phyloP scores from a whole-genome alignment of 1,140 invertebrate species.

The Caenorhabditis remanei region DNA sequence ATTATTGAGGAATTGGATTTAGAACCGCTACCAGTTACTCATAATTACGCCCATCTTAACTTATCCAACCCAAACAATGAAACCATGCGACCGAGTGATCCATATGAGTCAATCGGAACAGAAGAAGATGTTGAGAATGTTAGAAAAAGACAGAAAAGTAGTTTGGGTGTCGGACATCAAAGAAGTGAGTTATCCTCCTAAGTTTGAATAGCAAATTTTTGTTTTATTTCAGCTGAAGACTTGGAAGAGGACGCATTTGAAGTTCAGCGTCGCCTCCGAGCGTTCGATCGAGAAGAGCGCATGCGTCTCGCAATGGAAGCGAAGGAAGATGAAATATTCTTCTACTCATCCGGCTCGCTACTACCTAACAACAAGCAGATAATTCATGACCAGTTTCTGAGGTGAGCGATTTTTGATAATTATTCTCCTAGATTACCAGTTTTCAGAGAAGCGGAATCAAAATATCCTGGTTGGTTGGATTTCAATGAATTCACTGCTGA shows the following conservation, averaged over 20 bases:
- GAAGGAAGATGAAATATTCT: conserved; percentile 2
- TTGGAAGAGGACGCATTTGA: background rate
- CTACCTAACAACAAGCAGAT: background rate
- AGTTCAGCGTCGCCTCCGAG: background rate
- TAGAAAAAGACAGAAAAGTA: conserved; percentile 6
- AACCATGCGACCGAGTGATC: background rate
- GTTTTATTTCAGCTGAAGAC: background rate
- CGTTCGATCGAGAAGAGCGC: background rate
- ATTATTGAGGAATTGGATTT: conserved; percentile 3
- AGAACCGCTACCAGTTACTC: background rate
- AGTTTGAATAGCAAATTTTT: background rate
- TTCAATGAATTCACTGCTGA: conserved; percentile 19
- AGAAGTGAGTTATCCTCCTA: background rate
- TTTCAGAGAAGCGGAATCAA: conserved; percentile 14
- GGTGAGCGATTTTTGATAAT: background rate
- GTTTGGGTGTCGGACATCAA: background rate
- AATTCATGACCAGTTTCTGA: conserved; percentile 12
- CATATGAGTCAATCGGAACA: background rate
- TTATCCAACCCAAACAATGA: background rate
- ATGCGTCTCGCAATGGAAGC: background rate
- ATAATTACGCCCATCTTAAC: background rate
- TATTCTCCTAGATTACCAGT: background rate
- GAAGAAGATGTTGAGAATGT: conserved; percentile 2
- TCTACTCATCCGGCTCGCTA: conserved; percentile 4
- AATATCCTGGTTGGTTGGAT: background rate